A percentile compares a stretch with the other conserved stretches of the same genome.
Evolutionary conservation across 1,140 invertebrate species (phyloP).

Genomic region (Micrasema longulum): DNA sequence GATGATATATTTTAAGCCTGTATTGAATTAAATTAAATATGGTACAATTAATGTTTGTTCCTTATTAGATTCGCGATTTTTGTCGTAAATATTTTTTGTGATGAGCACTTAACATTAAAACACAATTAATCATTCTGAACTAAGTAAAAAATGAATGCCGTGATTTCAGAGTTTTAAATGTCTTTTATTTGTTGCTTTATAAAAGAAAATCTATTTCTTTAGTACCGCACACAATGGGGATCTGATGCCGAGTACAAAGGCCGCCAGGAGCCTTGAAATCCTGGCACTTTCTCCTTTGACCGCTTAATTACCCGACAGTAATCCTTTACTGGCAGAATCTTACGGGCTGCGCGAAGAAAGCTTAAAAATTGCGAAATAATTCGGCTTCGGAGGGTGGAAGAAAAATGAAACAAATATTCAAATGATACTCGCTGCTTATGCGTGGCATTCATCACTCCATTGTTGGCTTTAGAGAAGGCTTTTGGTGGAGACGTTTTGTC

Average conservation of each 20-base stretch:
- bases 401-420: conserved; percentile 53
- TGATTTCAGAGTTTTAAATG: conserved; percentile 18
- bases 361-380: conserved; percentile 50
- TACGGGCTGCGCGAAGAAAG: conserved; percentile 44
- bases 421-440: conserved; percentile 36
- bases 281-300: conserved; percentile 32
- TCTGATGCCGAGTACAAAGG: conserved; percentile 21
- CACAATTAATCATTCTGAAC: too few species aligned
- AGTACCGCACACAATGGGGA: conserved; percentile 17
- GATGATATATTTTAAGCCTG: too few species aligned
- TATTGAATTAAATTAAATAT: too few species aligned
- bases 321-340: conserved; percentile 34
- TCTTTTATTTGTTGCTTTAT: conserved; percentile 30
- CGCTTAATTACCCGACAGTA: conserved; percentile 39
- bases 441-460: conserved; percentile 49
- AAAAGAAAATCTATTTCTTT: conserved; percentile 31
- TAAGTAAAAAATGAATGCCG: too few species aligned
- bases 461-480: conserved; percentile 35
- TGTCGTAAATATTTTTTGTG: too few species aligned
- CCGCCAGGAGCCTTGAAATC: conserved; percentile 15
- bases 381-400: conserved; percentile 44
- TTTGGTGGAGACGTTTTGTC: conserved; percentile 36
- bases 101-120: too few species aligned
- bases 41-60: too few species aligned
- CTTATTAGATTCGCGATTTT: too few species aligned